Percentiles rank a stretch among this genome's conserved stretches.
phyloP scores from a whole-genome alignment of 2,113 vertebrate species.

The Mola mola region DNA sequence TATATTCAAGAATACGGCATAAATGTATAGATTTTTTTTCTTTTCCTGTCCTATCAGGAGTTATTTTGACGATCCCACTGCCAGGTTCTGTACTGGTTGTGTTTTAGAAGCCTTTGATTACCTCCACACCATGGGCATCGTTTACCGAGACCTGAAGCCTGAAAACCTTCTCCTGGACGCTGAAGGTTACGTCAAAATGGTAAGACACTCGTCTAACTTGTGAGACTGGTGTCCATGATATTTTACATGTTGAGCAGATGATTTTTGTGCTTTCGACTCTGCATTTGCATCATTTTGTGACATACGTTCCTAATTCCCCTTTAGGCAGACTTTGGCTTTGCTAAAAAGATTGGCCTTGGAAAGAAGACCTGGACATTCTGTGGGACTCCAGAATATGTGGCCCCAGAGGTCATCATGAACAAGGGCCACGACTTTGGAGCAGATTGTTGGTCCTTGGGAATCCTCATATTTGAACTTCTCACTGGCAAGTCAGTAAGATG shows the following conservation, averaged over 20 bases:
- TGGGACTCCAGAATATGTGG: constrained; percentile 84
- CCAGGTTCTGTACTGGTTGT: constrained; percentile 81
- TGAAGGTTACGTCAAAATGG: constrained; percentile 83
- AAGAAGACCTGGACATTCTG: constrained; percentile 86
- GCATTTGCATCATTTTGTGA: not conserved
- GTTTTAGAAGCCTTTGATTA: constrained; percentile 83
- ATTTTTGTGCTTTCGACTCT: not conserved
- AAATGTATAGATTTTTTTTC: not conserved
- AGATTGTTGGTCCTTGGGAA: constrained; percentile 84
- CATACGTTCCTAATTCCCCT: not conserved
- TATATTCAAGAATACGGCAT: not conserved
- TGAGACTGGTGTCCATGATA: too few relatives aligned
- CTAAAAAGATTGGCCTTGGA: constrained; percentile 80
- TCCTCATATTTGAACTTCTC: constrained; percentile 84
- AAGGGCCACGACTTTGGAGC: constrained; percentile 85
- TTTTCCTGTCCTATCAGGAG: constrained; percentile 63
- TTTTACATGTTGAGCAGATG: not conserved
- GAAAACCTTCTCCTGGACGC: constrained; percentile 82
- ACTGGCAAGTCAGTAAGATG: constrained; percentile 79
- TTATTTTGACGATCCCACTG: constrained; percentile 79
- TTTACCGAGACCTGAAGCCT: constrained; percentile 84
- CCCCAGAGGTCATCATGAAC: constrained; percentile 84
- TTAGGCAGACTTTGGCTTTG: constrained; percentile 84
- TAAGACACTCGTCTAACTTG: constrained; percentile 47
- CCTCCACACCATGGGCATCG: constrained; percentile 76